Evolutionary conservation across 1,140 invertebrate species (phyloP).

Genomic region (Diprion similis): DNA sequence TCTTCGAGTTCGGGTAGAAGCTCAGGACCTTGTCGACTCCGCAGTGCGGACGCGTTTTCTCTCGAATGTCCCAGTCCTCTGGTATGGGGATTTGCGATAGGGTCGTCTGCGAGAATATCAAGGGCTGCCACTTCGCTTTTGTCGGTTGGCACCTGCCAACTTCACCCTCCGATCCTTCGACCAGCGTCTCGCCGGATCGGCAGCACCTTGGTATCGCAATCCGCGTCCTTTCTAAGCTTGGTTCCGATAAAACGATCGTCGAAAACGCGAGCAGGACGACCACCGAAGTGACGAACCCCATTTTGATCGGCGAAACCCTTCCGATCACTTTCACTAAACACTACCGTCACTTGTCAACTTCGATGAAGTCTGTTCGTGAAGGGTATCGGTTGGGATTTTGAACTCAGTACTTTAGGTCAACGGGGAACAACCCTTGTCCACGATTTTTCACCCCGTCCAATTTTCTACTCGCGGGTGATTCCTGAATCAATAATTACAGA

Average conservation of each 20-base stretch:
- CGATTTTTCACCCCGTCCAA: too few relatives aligned
- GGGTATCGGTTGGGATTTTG: too few relatives aligned
- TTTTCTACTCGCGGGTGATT: too few relatives aligned
- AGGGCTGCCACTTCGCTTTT: conserved; percentile 53
- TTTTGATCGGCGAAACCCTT: conserved; percentile 8
- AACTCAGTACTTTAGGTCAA: too few relatives aligned
- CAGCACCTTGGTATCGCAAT: conserved; percentile 65
- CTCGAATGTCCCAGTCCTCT: conserved; percentile 57
- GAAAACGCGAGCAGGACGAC: conserved; percentile 22
- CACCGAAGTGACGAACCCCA: neutral
- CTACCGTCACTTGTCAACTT: too few relatives aligned
- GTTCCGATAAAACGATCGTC: conserved; percentile 7
- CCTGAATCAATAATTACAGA: too few relatives aligned
- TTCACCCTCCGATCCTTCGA: conserved; percentile 26
- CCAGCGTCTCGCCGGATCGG: conserved; percentile 51
- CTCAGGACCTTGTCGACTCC: conserved; percentile 43
- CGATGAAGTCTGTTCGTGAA: too few relatives aligned
- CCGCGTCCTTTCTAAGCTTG: conserved; percentile 41
- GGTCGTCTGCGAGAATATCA: conserved; percentile 61
- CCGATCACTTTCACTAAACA: too few relatives aligned
- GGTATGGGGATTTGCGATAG: conserved; percentile 52
- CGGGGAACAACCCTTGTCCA: too few relatives aligned
- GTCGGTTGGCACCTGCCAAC: conserved; percentile 37
- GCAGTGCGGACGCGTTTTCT: conserved; percentile 54
- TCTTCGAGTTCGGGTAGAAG: conserved; percentile 41